Percentiles rank a stretch among this genome's conserved stretches.
phyloP scores from a whole-genome alignment of 2,888 invertebrate genomes.

The Sussaba pulchella region DNA sequence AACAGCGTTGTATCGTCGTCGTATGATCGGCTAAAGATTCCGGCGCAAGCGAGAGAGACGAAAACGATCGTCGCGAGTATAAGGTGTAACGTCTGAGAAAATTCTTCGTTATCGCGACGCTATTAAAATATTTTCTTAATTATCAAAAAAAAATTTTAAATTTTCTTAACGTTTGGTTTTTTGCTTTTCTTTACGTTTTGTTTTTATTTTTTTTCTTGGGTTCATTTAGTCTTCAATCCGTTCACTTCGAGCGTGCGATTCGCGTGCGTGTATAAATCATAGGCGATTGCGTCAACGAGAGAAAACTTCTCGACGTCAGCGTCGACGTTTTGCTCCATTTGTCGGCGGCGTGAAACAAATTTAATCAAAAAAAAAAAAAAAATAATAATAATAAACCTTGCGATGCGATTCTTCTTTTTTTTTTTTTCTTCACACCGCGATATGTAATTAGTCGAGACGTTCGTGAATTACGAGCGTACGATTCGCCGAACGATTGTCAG shows the following conservation, averaged over 20 bases:
- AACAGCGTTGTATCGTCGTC: conserved; percentile 49
- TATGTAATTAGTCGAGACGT: conserved; percentile 13
- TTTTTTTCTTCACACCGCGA: conserved; percentile 21
- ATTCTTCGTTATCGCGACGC: conserved; percentile 51
- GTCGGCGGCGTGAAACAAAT: conserved; percentile 8
- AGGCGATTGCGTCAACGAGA: conserved; percentile 51
- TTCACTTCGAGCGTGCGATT: conserved; percentile 52
- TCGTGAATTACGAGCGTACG: conserved; percentile 40
- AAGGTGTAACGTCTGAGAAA: conserved; percentile 81
- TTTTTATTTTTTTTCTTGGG: background rate
- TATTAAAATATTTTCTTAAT: conserved; percentile 33
- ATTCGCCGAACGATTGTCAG: background rate
- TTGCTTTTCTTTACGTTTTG: background rate
- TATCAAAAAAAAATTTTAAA: too few species aligned
- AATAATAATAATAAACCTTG: background rate
- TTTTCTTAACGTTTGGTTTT: conserved; percentile 22
- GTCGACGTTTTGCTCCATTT: conserved; percentile 31
- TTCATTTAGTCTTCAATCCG: conserved; percentile 6
- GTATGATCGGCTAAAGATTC: conserved; percentile 48
- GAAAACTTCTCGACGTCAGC: conserved; percentile 10
- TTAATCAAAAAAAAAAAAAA: too few species aligned
- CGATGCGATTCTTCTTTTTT: conserved; percentile 13
- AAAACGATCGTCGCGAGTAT: conserved; percentile 76
- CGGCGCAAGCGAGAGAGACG: conserved; percentile 56
- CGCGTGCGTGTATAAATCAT: conserved; percentile 51